Evolutionary conservation across 2,113 vertebrate species (phyloP).

Genomic region (Sakesphorus luctuosus): DNA sequence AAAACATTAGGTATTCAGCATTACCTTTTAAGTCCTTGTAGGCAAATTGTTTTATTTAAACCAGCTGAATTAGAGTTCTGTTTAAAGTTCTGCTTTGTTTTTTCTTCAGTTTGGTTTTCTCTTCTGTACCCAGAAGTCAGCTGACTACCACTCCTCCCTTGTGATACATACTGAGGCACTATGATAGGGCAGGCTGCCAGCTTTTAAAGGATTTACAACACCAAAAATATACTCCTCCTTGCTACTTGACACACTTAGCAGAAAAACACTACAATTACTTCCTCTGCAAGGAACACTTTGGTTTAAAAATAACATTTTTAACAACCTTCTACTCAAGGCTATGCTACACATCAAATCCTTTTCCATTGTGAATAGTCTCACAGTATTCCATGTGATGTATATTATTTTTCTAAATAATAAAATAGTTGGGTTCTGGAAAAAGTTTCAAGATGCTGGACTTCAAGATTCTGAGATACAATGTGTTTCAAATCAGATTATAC

Average conservation of each 20-base stretch:
- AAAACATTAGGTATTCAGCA: not conserved
- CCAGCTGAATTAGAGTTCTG: not conserved
- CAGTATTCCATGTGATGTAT: not conserved
- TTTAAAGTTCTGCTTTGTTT: conserved; percentile 30
- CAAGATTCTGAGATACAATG: not conserved
- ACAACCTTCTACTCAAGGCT: not conserved
- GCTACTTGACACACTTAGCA: conserved; percentile 49
- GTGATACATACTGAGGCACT: conserved; percentile 35
- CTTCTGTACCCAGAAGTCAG: conserved; percentile 28
- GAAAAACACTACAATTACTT: conserved; percentile 24
- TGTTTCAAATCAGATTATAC: not conserved
- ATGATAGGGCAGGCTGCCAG: conserved; percentile 31
- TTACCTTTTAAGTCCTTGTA: conserved; percentile 23
- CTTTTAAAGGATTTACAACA: conserved; percentile 38
- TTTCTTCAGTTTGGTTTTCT: conserved; percentile 41
- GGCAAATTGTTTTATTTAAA: conserved; percentile 49
- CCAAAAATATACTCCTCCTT: conserved; percentile 36
- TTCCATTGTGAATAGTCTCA: not conserved
- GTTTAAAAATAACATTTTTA: conserved; percentile 40
- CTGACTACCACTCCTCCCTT: conserved; percentile 39
- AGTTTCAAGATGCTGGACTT: not conserved
- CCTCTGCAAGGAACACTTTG: not conserved
- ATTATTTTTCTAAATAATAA: not conserved
- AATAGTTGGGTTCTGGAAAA: not conserved
- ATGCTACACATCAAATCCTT: not conserved